Evolutionary conservation across 2,797 vertebrate species (phyloP), one percentile per base, ranked within the genome.

Genomic region (Crenuchus spilurus): DNA sequence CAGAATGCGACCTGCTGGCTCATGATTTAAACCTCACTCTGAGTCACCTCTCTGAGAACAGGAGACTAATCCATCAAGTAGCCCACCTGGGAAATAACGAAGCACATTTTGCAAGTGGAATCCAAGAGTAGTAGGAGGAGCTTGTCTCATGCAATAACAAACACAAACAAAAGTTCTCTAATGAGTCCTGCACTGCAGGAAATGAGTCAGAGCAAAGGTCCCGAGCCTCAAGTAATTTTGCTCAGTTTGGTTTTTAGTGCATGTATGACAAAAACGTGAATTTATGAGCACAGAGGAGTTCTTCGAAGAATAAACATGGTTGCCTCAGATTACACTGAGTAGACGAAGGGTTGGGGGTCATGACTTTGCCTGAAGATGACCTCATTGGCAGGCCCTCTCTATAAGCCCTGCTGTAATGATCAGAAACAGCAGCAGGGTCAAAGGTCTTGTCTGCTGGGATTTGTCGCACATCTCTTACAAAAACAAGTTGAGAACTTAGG

Each of bases 341-440:
- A n/a, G 33, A 20, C 30, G 18, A 54, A 6, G 51, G 81, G 83
- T 86, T 83, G 82, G 68, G 35, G 87, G 84, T 82, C 54, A 1
- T 37, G 63, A 41, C 77, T 68, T 70, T 77, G 72, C 72, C 58
- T 58, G 80, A 78, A 78, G 76, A 82, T 82, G 78, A 85, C 84
- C 79, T 67, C 55, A 80, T 35, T 58, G 69, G 74, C 13, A 35
- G 33, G 74, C 55, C 57, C 69, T 72, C 55, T 63, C 70, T 65
- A 70, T 80, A 83, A 90, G 84, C 79, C 74, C 82, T 28, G 39
- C 77, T 88, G 84, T 85, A 85, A 83, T 78, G 62, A 85, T 81
- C 71, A 71, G 75, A 80, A 30, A 87, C 37, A 3, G 52, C 44
- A 42, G 49, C 30, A 16, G 77, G 67, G 37, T 80, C 20, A 74